Conservation (phyloP, 2,888 invertebrate species). For the Dichetophora obliterata region DNA sequence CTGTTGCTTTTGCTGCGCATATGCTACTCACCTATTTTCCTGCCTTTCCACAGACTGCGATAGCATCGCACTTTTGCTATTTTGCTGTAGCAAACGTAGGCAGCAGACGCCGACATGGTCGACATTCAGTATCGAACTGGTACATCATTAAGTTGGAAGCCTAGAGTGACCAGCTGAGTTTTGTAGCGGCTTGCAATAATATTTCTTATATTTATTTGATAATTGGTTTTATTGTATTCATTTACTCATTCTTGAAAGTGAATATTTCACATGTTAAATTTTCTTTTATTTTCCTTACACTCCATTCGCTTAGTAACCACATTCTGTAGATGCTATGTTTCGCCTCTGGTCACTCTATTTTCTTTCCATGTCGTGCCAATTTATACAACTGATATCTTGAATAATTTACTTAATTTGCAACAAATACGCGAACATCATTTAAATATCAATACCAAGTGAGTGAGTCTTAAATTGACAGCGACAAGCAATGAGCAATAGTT, state of each 20-base stretch:
- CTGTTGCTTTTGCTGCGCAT: conserved; percentile 35
- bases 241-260: too few species aligned
- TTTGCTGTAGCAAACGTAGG: conserved; percentile 41
- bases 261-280: too few species aligned
- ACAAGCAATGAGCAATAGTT: neutral
- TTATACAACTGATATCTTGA: neutral
- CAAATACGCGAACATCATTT: neutral
- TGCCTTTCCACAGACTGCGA: conserved; percentile 3
- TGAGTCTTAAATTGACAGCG: neutral
- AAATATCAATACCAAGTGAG: conserved; percentile 9
- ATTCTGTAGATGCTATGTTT: too few species aligned
- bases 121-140: conserved; percentile 53
- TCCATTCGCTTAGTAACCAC: too few species aligned
- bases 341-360: conserved; percentile 1
- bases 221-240: too few species aligned
- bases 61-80: conserved; percentile 35
- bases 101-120: conserved; percentile 29
- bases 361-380: neutral
- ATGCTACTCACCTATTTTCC: conserved; percentile 39
- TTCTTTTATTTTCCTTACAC: too few species aligned
- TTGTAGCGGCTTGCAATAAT: neutral
- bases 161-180: conserved; percentile 42
- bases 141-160: conserved; percentile 49
- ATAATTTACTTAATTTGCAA: neutral
- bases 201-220: neutral